These are phyloP conservation scores for Lampris incognitus DNA, from an alignment of 2,113 vertebrate genomes.

Conservation along the genomic window DNA sequence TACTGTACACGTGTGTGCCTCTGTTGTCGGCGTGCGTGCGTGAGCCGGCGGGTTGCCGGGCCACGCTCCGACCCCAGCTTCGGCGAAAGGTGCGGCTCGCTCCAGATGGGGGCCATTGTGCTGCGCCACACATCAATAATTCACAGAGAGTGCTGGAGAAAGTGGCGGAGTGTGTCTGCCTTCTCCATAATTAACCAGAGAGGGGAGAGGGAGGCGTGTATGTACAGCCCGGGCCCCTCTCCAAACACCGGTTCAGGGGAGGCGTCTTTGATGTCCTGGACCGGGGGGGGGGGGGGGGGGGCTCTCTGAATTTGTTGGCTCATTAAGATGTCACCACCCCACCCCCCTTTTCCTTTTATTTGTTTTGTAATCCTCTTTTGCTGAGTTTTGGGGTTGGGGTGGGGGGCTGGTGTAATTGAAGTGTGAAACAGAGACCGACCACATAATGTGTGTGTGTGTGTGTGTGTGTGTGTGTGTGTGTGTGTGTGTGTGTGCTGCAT, in stretches of 20 bases:
- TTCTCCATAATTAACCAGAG: slow-evolving; percentile 83
- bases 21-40: slow-evolving; percentile 29
- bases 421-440: slow-evolving; percentile 29
- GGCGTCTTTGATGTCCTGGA: slow-evolving; percentile 72
- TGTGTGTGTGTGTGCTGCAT: background rate
- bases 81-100: slow-evolving; percentile 56
- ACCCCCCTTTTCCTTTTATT: slow-evolving; percentile 71
- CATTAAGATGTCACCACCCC: slow-evolving; percentile 78
- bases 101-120: slow-evolving; percentile 83
- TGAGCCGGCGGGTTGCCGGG: slow-evolving; percentile 56
- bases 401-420: slow-evolving; percentile 43
- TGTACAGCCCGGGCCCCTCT: slow-evolving; percentile 74
- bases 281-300: slow-evolving; percentile 59
- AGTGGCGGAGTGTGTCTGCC: slow-evolving; percentile 78
- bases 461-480: slow-evolving; percentile 22
- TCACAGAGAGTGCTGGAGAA: slow-evolving; percentile 75
- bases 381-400: background rate
- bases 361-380: slow-evolving; percentile 75
- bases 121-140: slow-evolving; percentile 81
- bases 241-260: slow-evolving; percentile 71
- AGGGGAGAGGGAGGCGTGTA: slow-evolving; percentile 70
- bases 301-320: slow-evolving; percentile 72
- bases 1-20: background rate
- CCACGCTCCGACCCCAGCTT: slow-evolving; percentile 74
- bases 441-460: slow-evolving; percentile 46